phyloP scores from a whole-genome alignment of 2,113 vertebrate species.

The Cygnus buccinator region DNA sequence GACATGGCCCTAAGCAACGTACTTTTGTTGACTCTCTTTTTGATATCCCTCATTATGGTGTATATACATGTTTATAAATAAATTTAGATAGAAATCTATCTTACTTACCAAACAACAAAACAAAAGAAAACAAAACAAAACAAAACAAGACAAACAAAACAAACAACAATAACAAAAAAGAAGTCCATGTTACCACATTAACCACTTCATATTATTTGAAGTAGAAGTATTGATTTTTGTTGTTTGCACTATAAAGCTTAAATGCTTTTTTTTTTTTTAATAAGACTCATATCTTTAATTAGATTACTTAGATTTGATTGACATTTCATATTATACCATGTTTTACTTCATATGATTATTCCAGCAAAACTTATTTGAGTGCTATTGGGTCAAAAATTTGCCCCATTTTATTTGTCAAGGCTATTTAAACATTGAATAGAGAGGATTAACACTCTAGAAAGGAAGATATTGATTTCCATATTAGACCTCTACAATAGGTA shows the following conservation, averaged over 20 bases:
- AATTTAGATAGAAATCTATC: background rate
- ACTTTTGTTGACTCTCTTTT: background rate
- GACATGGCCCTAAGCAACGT: background rate
- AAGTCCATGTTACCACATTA: background rate
- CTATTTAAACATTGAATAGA: background rate
- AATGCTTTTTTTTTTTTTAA: background rate
- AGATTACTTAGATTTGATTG: background rate
- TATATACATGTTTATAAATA: background rate
- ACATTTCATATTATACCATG: background rate
- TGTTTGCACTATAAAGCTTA: background rate
- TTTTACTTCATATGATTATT: background rate
- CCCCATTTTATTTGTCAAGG: background rate
- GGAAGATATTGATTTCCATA: background rate
- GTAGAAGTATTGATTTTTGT: background rate
- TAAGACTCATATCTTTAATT: background rate
- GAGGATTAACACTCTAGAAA: background rate
- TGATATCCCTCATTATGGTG: background rate
- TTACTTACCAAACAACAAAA: background rate
- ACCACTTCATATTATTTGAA: background rate
- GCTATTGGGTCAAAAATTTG: background rate
- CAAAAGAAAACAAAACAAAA: background rate
- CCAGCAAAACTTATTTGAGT: background rate
- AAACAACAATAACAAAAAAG: background rate
- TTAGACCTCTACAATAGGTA: background rate
- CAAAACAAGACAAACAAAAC: background rate